Evolutionary conservation across 2,113 vertebrate genomes (phyloP).

Genomic region (Glaucomys volans): DNA sequence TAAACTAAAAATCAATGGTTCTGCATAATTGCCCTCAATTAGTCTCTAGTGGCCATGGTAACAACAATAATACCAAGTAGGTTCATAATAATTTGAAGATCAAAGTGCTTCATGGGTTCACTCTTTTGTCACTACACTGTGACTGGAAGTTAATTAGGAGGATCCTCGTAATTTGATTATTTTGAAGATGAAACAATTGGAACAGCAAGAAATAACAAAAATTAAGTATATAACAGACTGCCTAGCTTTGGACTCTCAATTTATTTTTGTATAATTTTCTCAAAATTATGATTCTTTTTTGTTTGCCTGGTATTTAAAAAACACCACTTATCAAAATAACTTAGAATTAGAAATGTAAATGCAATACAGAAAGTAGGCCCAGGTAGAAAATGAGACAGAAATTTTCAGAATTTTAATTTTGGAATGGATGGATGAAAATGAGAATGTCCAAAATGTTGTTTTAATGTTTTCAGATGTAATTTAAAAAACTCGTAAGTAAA

Average conservation of each 20-base stretch:
- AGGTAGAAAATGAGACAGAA: background rate
- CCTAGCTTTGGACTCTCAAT: background rate
- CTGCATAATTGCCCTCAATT: background rate
- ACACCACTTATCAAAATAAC: background rate
- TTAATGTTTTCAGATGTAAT: background rate
- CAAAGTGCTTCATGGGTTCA: conserved; percentile 5
- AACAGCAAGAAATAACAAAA: background rate
- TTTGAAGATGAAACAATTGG: conserved; percentile 34
- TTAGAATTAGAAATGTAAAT: background rate
- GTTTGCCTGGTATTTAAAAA: background rate
- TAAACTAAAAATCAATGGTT: conserved; percentile 23
- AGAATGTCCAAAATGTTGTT: background rate
- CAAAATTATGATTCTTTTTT: conserved; percentile 15
- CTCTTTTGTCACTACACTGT: background rate
- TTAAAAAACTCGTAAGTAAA: background rate
- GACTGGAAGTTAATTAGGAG: background rate
- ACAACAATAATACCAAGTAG: background rate
- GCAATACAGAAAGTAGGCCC: background rate
- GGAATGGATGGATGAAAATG: background rate
- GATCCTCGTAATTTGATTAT: background rate
- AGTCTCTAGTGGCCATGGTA: background rate
- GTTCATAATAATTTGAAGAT: background rate
- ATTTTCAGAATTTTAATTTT: background rate
- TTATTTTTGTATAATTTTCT: background rate
- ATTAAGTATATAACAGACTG: background rate